These are phyloP conservation scores for Tachysurus vachellii DNA, from an alignment of 2,113 vertebrate species.

Conservation along the genomic window DNA sequence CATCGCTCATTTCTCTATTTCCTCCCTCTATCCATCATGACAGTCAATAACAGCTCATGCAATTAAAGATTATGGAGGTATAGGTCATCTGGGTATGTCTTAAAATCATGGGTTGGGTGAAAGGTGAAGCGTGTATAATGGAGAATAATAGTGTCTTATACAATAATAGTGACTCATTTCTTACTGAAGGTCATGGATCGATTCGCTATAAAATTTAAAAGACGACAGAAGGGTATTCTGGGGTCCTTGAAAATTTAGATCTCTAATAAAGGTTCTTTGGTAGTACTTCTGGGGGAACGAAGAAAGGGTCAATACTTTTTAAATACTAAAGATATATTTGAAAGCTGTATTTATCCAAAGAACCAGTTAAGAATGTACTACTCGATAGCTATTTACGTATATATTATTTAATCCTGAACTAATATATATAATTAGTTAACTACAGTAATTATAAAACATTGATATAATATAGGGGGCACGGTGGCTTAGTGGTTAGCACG, in stretches of 20 bases:
- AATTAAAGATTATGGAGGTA: conserved; percentile 69
- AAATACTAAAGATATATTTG: neutral
- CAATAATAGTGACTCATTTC: conserved; percentile 55
- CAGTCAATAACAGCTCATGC: conserved; percentile 68
- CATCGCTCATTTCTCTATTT: conserved; percentile 50
- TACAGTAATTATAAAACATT: too few species aligned
- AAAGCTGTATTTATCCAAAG: neutral
- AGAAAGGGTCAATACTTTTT: neutral
- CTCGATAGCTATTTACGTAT: neutral
- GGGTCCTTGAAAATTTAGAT: neutral
- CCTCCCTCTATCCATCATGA: conserved; percentile 57
- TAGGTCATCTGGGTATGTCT: conserved; percentile 63
- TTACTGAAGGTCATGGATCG: conserved; percentile 55
- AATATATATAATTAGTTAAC: too few species aligned
- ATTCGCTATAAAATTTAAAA: neutral
- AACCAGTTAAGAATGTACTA: neutral
- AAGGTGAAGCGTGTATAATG: conserved; percentile 67
- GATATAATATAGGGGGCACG: too few species aligned
- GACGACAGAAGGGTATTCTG: neutral
- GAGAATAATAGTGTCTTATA: conserved; percentile 68
- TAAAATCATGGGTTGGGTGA: conserved; percentile 39
- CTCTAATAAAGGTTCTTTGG: neutral
- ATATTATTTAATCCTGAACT: too few species aligned
- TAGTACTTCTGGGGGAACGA: neutral
- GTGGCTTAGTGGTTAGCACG: too few species aligned